Base-by-base conservation (phyloP, 2,113 vertebrate species). In the Talpa occidentalis region DNA sequence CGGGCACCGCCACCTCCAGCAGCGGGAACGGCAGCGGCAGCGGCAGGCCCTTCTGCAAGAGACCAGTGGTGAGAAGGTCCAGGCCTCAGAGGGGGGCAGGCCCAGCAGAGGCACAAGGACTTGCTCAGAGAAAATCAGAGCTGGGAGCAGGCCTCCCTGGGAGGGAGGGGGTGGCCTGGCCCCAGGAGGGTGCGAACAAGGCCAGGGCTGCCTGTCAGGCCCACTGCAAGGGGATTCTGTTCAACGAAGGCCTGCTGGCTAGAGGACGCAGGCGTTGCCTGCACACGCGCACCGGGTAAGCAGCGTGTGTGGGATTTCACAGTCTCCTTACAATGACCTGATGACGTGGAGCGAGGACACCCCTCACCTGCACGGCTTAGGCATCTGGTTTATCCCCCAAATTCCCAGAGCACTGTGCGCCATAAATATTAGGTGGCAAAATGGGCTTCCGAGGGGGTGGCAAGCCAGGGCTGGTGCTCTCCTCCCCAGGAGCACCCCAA, bases 1-100 rank as follows among this genome's bases (percentile, higher is more conserved):
- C 98, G 0, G 99, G 99, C 85, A 99, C 98, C 32, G 98, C 99
- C 95, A 99, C 99, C 95, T 98, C 98, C 93, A 99, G 98, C 98
- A 99, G 98, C 24, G 99, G 99, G 92, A 99, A 97, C 0, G 98
- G 97, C 83, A 97, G 96, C 10, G 97, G 97, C 86, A 96, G 92
- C 2, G 98, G 85, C 96, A 96, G 94, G 97, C 97, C 98, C 96
- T 99, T 99, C 99, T 99, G 98, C 76, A 98, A 97, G 95, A 98
- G 95, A 98, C 83, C 64, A 84, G 97, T 28, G 96, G 0, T 76
- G 42, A 95, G 59, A 16, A 81, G 93, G 22, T 2, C 1, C 37
- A 35, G 19, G 21, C n/a, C n/a, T 35, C 35, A 69, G 47, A 19
- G 40, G 2, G 11, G 69, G 37, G 35, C 95, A 78, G 28, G 95